Base-by-base conservation (phyloP, 2,888 invertebrate genomes). In the Chalcis sispes region DNA sequence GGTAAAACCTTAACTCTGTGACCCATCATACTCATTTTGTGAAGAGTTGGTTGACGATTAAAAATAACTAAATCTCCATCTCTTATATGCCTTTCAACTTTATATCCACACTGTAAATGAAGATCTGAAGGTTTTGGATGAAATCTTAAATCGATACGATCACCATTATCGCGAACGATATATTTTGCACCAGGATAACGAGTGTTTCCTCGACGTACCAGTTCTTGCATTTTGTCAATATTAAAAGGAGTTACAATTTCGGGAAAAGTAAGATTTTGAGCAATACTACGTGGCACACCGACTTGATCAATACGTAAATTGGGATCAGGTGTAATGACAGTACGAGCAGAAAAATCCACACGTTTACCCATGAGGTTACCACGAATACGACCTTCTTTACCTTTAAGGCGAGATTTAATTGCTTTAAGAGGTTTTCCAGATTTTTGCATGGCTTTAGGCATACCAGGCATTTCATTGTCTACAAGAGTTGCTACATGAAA, bases 11-110 rank as follows among this genome's bases (percentile, higher is more conserved):
- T 96, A 0, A 97, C 97, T 84, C 96, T 93, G 90, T 99, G 99
- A 79, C 99, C 99, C 99, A 99, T 99, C 99, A 99, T 99, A 94
- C 97, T 97, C 99, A 99, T 99, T 90, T 99, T 99, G 90, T 99
- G 99, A 4, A 99, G 92, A 1, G 99, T 99, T 0, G 99, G 99
- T 89, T 99, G 99, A 80, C 99, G 95, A 90, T 99, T 99, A 92
- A 99, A 99, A 81, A 99, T 98, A 20, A 99, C 97, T 79, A 98
- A 92, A 90, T 99, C 99, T 77, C 98, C 98, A 89, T 99, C 99
- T 79, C 98, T 93, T 87, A 99, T 95, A 89, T 99, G 99, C 46
- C 99, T 90, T 88, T 99, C 99, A 0, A 99, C 98, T 89, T 91
- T 91, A 87, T 98, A 98, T 50, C 98, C 98, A 88, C 96, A 96